phyloP scores from a whole-genome alignment of 2,113 vertebrate species.

The Scopus umbretta region DNA sequence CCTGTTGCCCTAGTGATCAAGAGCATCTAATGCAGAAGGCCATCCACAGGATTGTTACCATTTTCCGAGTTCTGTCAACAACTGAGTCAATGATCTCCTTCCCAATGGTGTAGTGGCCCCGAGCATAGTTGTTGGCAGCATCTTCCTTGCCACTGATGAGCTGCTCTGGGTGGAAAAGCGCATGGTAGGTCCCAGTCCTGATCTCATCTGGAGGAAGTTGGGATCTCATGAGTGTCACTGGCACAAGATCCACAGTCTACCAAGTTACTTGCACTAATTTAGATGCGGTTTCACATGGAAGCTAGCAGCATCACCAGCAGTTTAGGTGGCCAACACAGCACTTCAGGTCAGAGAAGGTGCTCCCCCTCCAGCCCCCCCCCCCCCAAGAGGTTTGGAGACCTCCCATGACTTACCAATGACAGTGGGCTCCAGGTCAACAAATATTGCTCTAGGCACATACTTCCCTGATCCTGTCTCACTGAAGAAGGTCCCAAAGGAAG shows the following conservation, averaged over 20 bases:
- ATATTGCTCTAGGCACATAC: constrained; percentile 66
- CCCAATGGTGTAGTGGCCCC: constrained; percentile 51
- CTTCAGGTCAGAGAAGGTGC: not conserved
- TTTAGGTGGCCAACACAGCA: not conserved
- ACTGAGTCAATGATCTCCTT: constrained; percentile 36
- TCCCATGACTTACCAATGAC: constrained; percentile 49
- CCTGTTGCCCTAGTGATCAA: too few relatives aligned
- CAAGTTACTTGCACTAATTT: not conserved
- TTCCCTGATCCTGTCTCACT: constrained; percentile 63
- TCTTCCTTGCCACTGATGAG: constrained; percentile 64
- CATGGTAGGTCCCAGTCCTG: constrained; percentile 68
- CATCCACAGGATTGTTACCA: not conserved
- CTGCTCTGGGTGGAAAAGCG: constrained; percentile 69
- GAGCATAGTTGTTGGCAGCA: constrained; percentile 62
- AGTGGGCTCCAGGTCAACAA: constrained; percentile 72
- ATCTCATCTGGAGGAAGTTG: constrained; percentile 67
- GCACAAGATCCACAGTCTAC: not conserved
- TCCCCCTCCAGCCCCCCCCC: too few relatives aligned
- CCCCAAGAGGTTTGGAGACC: too few relatives aligned
- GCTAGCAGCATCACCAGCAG: not conserved
- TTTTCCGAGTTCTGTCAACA: constrained; percentile 30
- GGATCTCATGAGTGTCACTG: not conserved
- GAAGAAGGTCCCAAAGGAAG: constrained; percentile 73
- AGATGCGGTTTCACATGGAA: not conserved
- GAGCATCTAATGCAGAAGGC: not conserved